phyloP scores from a whole-genome alignment of 2,797 vertebrate species.

The Malurus leucopterus region DNA sequence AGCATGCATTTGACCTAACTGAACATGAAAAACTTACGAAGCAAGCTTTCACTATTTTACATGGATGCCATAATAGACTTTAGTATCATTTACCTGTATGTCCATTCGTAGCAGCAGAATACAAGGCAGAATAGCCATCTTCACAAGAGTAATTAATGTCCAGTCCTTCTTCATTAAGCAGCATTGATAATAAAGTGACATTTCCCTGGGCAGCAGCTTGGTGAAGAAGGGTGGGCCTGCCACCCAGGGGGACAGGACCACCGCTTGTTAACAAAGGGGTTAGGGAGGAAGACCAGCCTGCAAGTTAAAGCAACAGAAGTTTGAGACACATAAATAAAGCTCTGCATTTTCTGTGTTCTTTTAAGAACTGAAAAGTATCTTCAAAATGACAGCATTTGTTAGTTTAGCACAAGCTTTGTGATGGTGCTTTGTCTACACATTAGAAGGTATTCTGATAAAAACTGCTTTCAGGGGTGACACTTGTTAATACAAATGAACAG shows the following conservation, averaged over 20 bases:
- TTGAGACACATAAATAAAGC: constrained; percentile 57
- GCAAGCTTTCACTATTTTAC: background rate
- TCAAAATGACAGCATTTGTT: constrained; percentile 35
- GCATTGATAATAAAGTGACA: constrained; percentile 99
- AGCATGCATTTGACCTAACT: background rate
- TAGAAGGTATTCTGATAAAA: constrained; percentile 1
- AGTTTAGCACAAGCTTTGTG: constrained; percentile 29
- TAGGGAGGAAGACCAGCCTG: constrained; percentile 99
- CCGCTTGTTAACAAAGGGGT: constrained; percentile 88
- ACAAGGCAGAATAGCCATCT: constrained; percentile 94
- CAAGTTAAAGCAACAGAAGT: constrained; percentile 79
- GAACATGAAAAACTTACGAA: background rate
- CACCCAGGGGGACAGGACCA: constrained; percentile 99
- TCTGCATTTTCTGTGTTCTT: constrained; percentile 8
- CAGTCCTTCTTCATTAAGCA: constrained; percentile 98
- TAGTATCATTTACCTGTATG: constrained; percentile 83
- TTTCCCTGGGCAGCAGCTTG: constrained; percentile 99
- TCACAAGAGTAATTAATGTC: constrained; percentile 82
- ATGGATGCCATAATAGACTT: background rate
- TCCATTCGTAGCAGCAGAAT: constrained; percentile 97
- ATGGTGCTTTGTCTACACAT: background rate
- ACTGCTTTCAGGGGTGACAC: background rate
- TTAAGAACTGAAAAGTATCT: background rate
- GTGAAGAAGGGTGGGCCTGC: constrained; percentile 96
- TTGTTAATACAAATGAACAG: constrained; percentile 18